Percentiles rank a stretch among this genome's conserved stretches.
Evolutionary conservation across 2,797 vertebrate species (phyloP).

Genomic region (Hippopotamyrus pictus): DNA sequence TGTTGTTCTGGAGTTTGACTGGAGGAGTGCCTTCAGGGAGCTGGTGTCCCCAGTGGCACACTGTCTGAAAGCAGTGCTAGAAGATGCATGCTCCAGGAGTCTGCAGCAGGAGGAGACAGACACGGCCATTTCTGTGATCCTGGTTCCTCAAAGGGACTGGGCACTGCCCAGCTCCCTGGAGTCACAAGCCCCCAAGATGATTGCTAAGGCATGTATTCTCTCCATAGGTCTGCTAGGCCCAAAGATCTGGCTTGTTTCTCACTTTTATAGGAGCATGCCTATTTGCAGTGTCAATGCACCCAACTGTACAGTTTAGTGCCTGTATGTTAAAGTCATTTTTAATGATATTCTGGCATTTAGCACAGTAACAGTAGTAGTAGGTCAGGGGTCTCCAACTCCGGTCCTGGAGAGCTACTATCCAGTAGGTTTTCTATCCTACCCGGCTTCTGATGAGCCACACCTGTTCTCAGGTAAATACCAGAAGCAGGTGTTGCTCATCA

Average conservation of each 20-base stretch:
- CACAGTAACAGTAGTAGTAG: neutral
- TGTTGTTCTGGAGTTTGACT: slow-evolving; percentile 71
- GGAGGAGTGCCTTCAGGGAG: slow-evolving; percentile 78
- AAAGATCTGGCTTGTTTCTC: neutral
- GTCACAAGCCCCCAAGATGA: slow-evolving; percentile 73
- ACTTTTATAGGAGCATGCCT: neutral
- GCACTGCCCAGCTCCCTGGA: slow-evolving; percentile 52
- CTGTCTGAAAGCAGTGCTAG: slow-evolving; percentile 72
- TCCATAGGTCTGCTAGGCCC: neutral
- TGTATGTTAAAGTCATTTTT: neutral
- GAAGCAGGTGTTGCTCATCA: neutral
- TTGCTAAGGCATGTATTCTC: slow-evolving; percentile 72
- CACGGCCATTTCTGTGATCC: slow-evolving; percentile 43
- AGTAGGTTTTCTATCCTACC: neutral
- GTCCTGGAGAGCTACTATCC: neutral
- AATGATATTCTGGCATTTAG: neutral
- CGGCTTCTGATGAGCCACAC: neutral
- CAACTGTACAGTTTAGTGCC: neutral
- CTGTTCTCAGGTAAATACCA: neutral
- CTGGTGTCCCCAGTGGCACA: slow-evolving; percentile 74
- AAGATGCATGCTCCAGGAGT: slow-evolving; percentile 70
- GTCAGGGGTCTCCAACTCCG: neutral
- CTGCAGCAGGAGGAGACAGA: slow-evolving; percentile 72
- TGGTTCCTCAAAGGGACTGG: slow-evolving; percentile 51
- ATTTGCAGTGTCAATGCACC: neutral